Evolutionary conservation across 2,888 invertebrate genomes (phyloP), one percentile per base, ranked within the genome.

Genomic region (Sthenelais limicola): DNA sequence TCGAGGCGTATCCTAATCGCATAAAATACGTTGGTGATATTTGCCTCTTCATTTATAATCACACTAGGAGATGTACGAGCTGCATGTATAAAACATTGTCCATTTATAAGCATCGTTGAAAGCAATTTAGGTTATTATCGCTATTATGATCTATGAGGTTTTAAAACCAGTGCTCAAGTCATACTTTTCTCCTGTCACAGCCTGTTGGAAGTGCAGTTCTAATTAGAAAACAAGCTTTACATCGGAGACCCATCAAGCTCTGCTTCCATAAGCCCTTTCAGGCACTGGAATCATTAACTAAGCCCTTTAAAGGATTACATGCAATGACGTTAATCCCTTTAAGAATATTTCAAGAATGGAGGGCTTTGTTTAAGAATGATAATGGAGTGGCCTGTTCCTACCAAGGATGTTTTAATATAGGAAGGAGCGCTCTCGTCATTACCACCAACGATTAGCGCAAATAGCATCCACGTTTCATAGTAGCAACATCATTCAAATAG

Each of bases 251-350:
- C 28, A 38, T 24, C 35, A 32, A n/a, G 9, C n/a, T 7, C 62
- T 7, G 35, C 38, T 21, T 9, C 24, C 38, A 38, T 62, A 62
- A 62, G 35, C 62, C 43, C 38, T 38, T 62, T 62, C 38, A 3
- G n/a, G 24, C 38, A 2, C 26, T 24, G 9, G 24, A 9, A 43
- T 62, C 62, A 62, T 62, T 62, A 62, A 62, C 62, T 38, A 62
- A 62, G 26, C 62, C 62, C 62, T 62, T 62, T 62, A 62, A 62
- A 43, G 62, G 62, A 62, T 62, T 62, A 62, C 43, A 62, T 38
- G 38, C 26, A 32, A 26, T 38, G 43, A 12, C 38, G 43, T 9
- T 62, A 38, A 62, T 62, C 62, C 62, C 62, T 38, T 62, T 62
- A 62, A 62, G 62, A 35, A 38, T 26, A 43, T 38, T 62, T 62